Conservation (phyloP, 2,113 vertebrate species). For the Trematomus loennbergii region DNA sequence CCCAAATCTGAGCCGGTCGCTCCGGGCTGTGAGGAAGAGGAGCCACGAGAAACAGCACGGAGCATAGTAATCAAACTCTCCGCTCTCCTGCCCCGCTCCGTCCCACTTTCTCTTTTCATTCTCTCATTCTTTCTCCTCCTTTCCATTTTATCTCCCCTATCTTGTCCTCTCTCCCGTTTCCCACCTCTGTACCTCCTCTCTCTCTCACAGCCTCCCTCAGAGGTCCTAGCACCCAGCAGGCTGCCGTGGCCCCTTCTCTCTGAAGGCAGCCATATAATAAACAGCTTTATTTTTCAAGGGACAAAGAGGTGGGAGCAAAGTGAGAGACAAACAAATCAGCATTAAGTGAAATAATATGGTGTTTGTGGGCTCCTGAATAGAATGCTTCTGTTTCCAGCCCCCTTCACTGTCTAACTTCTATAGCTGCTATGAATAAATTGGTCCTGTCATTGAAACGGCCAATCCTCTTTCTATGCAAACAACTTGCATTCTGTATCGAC, state of each 20-base stretch:
- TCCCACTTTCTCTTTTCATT: constrained; percentile 29
- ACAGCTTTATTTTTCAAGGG: constrained; percentile 45
- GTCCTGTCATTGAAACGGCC: constrained; percentile 21
- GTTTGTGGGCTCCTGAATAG: constrained; percentile 11
- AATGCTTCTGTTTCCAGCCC: neutral
- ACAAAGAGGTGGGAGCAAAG: constrained; percentile 46
- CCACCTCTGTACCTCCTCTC: neutral
- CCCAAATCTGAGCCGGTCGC: constrained; percentile 63
- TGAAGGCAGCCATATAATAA: constrained; percentile 29
- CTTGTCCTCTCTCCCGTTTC: neutral
- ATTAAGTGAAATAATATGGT: constrained; percentile 23
- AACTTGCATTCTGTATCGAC: constrained; percentile 44
- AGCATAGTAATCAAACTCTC: constrained; percentile 69
- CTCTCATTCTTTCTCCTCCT: constrained; percentile 1
- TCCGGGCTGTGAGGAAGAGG: constrained; percentile 67
- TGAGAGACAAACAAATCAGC: constrained; percentile 51
- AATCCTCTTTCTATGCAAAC: constrained; percentile 53
- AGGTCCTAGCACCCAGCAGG: constrained; percentile 2
- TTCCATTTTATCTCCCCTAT: constrained; percentile 1
- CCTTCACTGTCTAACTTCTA: neutral
- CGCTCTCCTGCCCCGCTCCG: constrained; percentile 24
- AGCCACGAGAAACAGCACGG: constrained; percentile 67
- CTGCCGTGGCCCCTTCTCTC: constrained; percentile 4
- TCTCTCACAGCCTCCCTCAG: constrained; percentile 4
- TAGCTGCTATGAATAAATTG: constrained; percentile 37